Percentiles rank a stretch among this genome's conserved stretches.
phyloP scores from a whole-genome alignment of 2,113 vertebrate genomes.

The Sardina pilchardus region DNA sequence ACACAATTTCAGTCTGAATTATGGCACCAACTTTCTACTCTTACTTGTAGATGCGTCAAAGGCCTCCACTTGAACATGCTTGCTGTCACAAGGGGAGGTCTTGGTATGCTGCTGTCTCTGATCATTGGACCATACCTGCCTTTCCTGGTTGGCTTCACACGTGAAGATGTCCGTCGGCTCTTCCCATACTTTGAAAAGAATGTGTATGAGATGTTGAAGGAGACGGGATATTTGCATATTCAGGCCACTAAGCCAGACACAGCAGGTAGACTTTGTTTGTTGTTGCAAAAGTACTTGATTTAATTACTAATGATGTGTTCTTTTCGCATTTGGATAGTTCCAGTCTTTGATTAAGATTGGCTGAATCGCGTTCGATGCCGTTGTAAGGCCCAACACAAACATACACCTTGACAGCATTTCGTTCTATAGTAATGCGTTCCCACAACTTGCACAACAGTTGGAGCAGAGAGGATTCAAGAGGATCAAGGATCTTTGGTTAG shows the following conservation, averaged over 20 bases:
- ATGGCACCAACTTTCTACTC: not conserved
- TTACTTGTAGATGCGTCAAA: slow-evolving; percentile 70
- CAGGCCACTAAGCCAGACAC: slow-evolving; percentile 89
- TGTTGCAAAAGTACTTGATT: not conserved
- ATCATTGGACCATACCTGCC: slow-evolving; percentile 80
- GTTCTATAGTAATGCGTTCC: too few species aligned
- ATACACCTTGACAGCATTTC: too few species aligned
- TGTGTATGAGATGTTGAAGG: slow-evolving; percentile 67
- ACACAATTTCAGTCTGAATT: too few species aligned
- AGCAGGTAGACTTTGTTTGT: slow-evolving; percentile 66
- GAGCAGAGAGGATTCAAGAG: too few species aligned
- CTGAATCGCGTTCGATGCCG: too few species aligned
- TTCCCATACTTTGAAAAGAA: slow-evolving; percentile 82
- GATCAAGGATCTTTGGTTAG: too few species aligned
- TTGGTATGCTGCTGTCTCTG: slow-evolving; percentile 58
- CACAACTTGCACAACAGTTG: too few species aligned
- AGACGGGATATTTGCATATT: slow-evolving; percentile 83
- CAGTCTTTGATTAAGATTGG: too few species aligned
- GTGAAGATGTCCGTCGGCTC: slow-evolving; percentile 72
- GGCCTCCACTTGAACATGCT: slow-evolving; percentile 82
- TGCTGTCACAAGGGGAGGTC: accelerated
- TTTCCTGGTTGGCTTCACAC: slow-evolving; percentile 79
- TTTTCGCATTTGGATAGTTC: too few species aligned
- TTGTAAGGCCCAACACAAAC: too few species aligned
- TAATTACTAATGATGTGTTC: not conserved